phyloP scores from a whole-genome alignment of 2,888 invertebrate genomes.

The Drosophila aldrichi region DNA sequence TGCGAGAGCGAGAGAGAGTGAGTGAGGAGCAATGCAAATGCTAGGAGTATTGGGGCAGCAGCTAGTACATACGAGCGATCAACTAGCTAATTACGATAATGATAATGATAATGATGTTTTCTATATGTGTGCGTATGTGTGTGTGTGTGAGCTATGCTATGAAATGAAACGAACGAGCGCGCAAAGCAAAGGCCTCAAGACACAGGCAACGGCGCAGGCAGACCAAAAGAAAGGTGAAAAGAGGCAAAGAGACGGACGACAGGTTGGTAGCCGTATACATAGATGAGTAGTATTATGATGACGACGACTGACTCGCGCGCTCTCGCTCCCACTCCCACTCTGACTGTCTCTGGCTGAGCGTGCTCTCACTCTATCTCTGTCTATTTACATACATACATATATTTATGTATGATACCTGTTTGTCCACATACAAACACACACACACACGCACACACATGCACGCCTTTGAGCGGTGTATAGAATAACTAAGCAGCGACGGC shows the following conservation, averaged over 20 bases:
- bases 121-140: conserved; percentile 2
- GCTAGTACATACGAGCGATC: conserved; percentile 18
- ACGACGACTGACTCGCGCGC: conserved; percentile 6
- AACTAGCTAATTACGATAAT: conserved; percentile 20
- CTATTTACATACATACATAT: conserved; percentile 23
- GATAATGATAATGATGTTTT: conserved; percentile 29
- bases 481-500: conserved; percentile 67
- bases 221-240: conserved; percentile 74
- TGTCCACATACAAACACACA: conserved; percentile 29
- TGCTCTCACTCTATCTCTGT: conserved; percentile 23
- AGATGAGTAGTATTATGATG: conserved; percentile 35
- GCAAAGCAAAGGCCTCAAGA: conserved; percentile 46
- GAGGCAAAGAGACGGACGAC: conserved; percentile 59
- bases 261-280: conserved; percentile 32
- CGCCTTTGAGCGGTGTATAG: conserved; percentile 49
- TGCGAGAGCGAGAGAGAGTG: background rate
- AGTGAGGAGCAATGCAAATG: conserved; percentile 7
- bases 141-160: conserved; percentile 7
- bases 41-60: conserved; percentile 10
- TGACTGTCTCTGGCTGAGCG: background rate
- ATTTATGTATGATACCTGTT: conserved; percentile 52
- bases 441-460: conserved; percentile 11
- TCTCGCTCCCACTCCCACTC: conserved; percentile 1
- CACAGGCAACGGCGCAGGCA: conserved; percentile 27
- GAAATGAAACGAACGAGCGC: conserved; percentile 48